These are phyloP conservation scores for Invenusta paracnida DNA, from an alignment of 2,888 invertebrate species.

Conservation along the genomic window DNA sequence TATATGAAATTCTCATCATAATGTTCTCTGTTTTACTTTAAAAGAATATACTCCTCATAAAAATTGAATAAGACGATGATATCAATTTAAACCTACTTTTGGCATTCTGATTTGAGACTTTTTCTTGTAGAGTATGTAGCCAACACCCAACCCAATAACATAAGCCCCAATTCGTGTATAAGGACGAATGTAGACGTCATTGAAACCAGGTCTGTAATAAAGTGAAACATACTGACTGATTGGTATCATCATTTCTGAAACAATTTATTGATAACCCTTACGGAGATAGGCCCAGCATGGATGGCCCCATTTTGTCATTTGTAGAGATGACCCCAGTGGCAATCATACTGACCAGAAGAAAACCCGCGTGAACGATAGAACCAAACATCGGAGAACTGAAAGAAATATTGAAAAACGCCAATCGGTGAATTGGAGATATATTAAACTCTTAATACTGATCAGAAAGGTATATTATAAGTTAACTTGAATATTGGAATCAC, in stretches of 20 bases:
- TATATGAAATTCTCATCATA: too few species aligned
- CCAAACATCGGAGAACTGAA: slow-evolving; percentile 16
- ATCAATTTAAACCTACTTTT: background rate
- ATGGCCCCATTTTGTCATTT: background rate
- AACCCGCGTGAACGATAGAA: background rate
- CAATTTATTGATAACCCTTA: background rate
- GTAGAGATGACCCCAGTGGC: slow-evolving; percentile 37
- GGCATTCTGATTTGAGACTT: background rate
- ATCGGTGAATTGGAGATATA: too few species aligned
- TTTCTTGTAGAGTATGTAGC: slow-evolving; percentile 55
- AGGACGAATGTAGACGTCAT: slow-evolving; percentile 59
- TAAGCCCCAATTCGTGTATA: slow-evolving; percentile 62
- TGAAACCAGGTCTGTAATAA: background rate
- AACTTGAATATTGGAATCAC: too few species aligned
- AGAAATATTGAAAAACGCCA: too few species aligned
- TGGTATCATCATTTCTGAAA: too few species aligned
- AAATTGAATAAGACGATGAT: too few species aligned
- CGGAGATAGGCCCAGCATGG: background rate
- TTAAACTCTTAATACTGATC: too few species aligned
- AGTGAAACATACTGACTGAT: too few species aligned
- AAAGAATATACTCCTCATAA: too few species aligned
- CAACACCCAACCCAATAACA: slow-evolving; percentile 59
- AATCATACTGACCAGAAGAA: slow-evolving; percentile 37
- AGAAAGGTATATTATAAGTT: too few species aligned
- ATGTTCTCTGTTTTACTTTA: too few species aligned